phyloP scores from a whole-genome alignment of 2,797 vertebrate species.

The Myioborus miniatus region DNA sequence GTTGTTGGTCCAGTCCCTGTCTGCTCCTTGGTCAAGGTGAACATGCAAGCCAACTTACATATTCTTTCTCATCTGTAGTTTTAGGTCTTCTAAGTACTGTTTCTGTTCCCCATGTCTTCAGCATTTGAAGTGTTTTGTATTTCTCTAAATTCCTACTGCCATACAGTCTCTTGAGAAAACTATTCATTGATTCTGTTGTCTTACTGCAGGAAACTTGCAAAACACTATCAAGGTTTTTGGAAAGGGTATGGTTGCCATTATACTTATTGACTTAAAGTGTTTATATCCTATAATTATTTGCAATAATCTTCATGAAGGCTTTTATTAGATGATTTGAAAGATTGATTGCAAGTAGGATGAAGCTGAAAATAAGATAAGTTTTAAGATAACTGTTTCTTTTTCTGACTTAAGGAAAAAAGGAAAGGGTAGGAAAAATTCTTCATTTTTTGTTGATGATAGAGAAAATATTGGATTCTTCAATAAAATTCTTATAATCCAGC shows the following conservation, averaged over 20 bases:
- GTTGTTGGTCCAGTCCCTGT: not conserved
- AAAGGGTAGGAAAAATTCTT: not conserved
- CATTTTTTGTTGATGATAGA: not conserved
- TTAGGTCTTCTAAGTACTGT: not conserved
- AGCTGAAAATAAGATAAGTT: not conserved
- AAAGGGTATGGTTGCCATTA: not conserved
- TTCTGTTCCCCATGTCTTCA: not conserved
- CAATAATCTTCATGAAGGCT: not conserved
- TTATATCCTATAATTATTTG: not conserved
- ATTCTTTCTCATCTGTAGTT: not conserved
- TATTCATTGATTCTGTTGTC: not conserved
- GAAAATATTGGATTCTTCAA: not conserved
- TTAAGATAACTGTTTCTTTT: not conserved
- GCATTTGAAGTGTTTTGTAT: not conserved
- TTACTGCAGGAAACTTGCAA: not conserved
- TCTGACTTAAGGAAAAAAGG: not conserved
- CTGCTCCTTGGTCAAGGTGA: not conserved
- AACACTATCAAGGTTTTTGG: not conserved
- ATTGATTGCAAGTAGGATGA: not conserved
- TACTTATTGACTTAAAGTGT: not conserved
- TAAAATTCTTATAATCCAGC: not conserved
- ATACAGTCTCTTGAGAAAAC: not conserved
- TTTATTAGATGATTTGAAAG: not conserved
- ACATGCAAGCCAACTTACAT: not conserved
- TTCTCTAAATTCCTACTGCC: not conserved